A percentile compares a stretch with the other conserved stretches of the same genome.
Evolutionary conservation across 2,797 vertebrate genomes (phyloP).

Genomic region (Carduelis carduelis): DNA sequence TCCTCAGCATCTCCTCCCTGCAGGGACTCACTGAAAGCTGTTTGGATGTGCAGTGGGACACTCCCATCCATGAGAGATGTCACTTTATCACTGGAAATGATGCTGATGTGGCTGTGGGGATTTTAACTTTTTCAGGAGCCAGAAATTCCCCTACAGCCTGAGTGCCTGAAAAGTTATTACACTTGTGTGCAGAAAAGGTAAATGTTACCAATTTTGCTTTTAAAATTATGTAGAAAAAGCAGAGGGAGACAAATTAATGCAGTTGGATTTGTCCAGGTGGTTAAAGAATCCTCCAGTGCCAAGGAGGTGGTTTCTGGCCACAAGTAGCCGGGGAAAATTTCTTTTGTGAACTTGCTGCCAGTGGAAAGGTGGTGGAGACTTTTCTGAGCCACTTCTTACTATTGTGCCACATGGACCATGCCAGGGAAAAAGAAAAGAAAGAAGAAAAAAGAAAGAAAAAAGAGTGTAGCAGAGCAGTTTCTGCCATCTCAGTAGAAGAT

Average conservation of each 20-base stretch:
- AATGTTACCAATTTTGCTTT: not conserved
- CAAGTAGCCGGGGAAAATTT: not conserved
- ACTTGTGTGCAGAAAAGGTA: not conserved
- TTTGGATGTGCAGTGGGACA: not conserved
- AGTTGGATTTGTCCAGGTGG: not conserved
- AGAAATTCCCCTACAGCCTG: not conserved
- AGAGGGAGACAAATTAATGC: not conserved
- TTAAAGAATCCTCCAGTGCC: not conserved
- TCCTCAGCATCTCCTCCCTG: not conserved
- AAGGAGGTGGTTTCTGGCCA: not conserved
- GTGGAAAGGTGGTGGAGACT: not conserved
- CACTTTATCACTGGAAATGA: not conserved
- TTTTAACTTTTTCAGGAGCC: not conserved
- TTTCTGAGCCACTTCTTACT: not conserved
- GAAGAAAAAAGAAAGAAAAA: not conserved
- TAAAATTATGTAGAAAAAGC: not conserved
- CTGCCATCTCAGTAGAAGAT: not conserved
- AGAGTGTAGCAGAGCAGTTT: not conserved
- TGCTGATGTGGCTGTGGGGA: not conserved
- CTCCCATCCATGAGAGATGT: not conserved
- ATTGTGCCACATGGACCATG: not conserved
- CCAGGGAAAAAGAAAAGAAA: not conserved
- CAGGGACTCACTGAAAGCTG: not conserved
- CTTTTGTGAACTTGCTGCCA: not conserved
- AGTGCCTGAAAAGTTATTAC: not conserved